A percentile compares a stretch with the other conserved stretches of the same genome.
Evolutionary conservation across 2,797 vertebrate species (phyloP).

Genomic region (Furcifer pardalis): DNA sequence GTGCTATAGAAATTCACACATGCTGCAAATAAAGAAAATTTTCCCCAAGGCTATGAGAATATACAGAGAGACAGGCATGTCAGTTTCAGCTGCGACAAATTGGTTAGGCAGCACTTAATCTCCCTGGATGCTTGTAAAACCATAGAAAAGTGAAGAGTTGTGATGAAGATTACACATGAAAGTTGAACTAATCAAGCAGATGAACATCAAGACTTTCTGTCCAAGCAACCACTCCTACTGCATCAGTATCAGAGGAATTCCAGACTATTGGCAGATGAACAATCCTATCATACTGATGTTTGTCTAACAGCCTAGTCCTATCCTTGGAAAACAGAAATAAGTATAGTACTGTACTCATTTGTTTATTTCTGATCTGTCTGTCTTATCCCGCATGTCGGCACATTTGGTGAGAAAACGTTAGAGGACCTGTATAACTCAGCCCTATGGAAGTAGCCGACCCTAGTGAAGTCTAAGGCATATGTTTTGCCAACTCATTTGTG

Average conservation of each 20-base stretch:
- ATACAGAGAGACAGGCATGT: not conserved
- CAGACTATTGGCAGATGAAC: not conserved
- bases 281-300: not conserved
- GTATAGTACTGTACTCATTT: too few relatives aligned
- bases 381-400: too few relatives aligned
- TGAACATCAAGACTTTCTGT: not conserved
- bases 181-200: constrained; percentile 12
- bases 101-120: constrained; percentile 12
- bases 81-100: not conserved
- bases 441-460: not conserved
- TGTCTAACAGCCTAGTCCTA: not conserved
- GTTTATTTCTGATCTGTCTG: too few relatives aligned
- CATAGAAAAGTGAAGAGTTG: not conserved
- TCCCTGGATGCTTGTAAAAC: not conserved
- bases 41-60: constrained; percentile 5
- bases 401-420: too few relatives aligned
- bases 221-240: not conserved
- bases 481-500: not conserved
- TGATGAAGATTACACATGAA: constrained; percentile 13
- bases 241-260: not conserved
- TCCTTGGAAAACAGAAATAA: not conserved
- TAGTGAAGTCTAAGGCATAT: not conserved
- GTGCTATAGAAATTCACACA: not conserved
- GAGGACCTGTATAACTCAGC: too few relatives aligned
- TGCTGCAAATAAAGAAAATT: not conserved